Percentiles rank a stretch among this genome's conserved stretches.
Conservation (phyloP, 2,888 invertebrate genomes). For the Clunio marinus region DNA sequence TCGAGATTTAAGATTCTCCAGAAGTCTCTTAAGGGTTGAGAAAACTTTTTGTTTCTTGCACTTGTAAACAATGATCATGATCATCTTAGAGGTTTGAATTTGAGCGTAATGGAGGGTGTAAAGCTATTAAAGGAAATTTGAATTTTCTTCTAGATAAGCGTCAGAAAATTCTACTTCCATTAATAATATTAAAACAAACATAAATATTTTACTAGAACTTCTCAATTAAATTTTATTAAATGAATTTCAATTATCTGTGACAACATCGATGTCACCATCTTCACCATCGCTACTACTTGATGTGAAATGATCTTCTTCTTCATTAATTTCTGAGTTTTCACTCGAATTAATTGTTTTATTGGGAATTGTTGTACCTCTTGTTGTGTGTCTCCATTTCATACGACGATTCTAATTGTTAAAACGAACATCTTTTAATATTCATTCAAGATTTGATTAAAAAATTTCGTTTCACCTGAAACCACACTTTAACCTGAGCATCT, state of each 20-base stretch:
- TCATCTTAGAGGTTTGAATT: too few relatives aligned
- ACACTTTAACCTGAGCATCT: slow-evolving; percentile 92
- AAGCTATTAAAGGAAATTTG: too few relatives aligned
- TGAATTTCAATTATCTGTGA: slow-evolving; percentile 40
- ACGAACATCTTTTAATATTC: not conserved
- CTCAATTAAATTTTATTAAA: not conserved
- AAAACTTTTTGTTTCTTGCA: too few relatives aligned
- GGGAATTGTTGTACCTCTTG: slow-evolving; percentile 1
- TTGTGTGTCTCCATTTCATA: slow-evolving; percentile 84
- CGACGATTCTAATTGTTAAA: slow-evolving; percentile 53
- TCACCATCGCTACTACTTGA: slow-evolving; percentile 40
- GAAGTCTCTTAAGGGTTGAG: too few relatives aligned
- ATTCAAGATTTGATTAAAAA: not conserved
- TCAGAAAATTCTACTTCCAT: too few relatives aligned
- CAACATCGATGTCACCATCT: slow-evolving; percentile 43
- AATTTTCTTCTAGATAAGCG: too few relatives aligned
- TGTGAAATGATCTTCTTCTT: slow-evolving; percentile 38
- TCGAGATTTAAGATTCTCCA: too few relatives aligned
- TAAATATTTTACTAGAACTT: not conserved
- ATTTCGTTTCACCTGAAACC: slow-evolving; percentile 69
- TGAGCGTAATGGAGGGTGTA: too few relatives aligned
- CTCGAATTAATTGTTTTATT: not conserved
- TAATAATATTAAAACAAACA: not conserved
- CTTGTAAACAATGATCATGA: too few relatives aligned
- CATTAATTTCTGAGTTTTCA: slow-evolving; percentile 35